These are phyloP conservation scores for Gonatopus flavifemur DNA, from an alignment of 1,140 invertebrate genomes.

Conservation along the genomic window DNA sequence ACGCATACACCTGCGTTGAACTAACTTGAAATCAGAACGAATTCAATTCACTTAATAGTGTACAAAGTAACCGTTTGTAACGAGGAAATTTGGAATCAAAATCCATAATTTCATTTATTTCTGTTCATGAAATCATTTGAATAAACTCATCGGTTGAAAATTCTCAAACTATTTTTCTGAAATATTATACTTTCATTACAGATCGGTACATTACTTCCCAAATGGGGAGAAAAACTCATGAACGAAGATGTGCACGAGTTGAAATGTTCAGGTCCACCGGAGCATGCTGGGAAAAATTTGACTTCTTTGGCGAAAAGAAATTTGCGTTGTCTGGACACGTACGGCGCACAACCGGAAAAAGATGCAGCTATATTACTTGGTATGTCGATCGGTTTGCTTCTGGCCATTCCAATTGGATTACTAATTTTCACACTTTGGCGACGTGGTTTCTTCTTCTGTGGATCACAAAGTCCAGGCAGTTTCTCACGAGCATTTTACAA, in stretches of 20 bases:
- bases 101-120: no score
- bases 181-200: no score
- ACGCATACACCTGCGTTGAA: background rate
- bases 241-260: conserved; percentile 23
- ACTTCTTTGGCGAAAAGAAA: conserved; percentile 35
- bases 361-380: conserved; percentile 69
- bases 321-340: conserved; percentile 65
- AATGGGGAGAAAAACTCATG: conserved; percentile 56
- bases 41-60: no score
- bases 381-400: conserved; percentile 66
- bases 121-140: no score
- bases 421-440: conserved; percentile 63
- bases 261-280: conserved; percentile 36
- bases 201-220: conserved; percentile 60
- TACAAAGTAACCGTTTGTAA: no score
- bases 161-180: no score
- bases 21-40: no score
- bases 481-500: conserved; percentile 73
- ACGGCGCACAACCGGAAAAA: conserved; percentile 64
- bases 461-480: conserved; percentile 57
- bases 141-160: no score
- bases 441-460: conserved; percentile 63
- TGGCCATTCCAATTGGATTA: conserved; percentile 67
- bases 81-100: no score
- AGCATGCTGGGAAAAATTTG: conserved; percentile 37